Evolutionary conservation across 2,797 vertebrate genomes (phyloP).

Genomic region (Pipistrellus pipistrellus): DNA sequence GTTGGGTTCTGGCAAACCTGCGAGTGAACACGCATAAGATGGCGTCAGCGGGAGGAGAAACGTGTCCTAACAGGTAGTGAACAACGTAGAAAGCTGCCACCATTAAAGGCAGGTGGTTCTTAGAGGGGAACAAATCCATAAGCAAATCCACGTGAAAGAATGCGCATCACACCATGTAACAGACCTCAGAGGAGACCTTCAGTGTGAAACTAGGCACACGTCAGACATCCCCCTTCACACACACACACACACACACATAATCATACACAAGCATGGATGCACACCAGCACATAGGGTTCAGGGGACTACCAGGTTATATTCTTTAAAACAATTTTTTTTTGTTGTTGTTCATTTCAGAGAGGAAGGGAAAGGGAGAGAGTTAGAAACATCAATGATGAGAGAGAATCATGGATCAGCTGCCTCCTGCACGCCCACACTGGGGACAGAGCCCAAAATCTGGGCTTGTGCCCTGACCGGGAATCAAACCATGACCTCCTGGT

Average conservation of each 20-base stretch:
- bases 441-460: no score
- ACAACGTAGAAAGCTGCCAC: background rate
- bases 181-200: background rate
- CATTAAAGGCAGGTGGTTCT: background rate
- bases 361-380: no score
- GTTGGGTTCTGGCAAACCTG: constrained; percentile 96
- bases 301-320: background rate
- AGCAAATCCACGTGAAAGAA: background rate
- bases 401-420: no score
- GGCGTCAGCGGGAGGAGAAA: background rate
- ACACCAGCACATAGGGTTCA: background rate
- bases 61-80: background rate
- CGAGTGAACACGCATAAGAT: constrained; percentile 72
- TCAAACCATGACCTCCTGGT: no score
- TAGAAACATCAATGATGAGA: no score
- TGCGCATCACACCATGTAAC: background rate
- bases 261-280: background rate
- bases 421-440: no score
- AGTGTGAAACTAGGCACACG: background rate
- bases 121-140: background rate
- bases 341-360: no score
- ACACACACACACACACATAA: background rate
- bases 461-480: no score
- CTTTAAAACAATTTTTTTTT: no score
- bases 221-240: background rate